Conservation (phyloP, 2,888 invertebrate genomes). For the Bombylius discolor region DNA sequence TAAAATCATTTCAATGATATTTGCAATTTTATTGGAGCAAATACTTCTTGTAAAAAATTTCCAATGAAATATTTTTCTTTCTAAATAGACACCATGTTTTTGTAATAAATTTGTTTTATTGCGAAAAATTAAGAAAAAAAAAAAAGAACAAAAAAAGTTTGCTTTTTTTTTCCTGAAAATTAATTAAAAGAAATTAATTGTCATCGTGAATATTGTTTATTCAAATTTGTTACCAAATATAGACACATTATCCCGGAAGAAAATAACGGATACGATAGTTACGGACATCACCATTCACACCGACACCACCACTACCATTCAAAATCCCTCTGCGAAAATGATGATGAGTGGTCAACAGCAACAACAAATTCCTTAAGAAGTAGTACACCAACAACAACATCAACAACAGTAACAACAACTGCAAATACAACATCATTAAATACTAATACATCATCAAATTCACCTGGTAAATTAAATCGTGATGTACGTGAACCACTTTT, state of each 20-base stretch:
- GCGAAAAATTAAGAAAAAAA: too few species aligned
- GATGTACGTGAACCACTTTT: constrained; percentile 41
- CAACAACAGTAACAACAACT: neutral
- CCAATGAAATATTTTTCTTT: too few species aligned
- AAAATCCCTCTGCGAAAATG: constrained; percentile 50
- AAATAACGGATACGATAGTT: constrained; percentile 25
- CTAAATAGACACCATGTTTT: too few species aligned
- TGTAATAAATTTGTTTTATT: too few species aligned
- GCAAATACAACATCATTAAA: neutral
- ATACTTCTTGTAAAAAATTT: too few species aligned
- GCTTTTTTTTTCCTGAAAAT: too few species aligned
- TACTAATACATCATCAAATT: constrained; percentile 4
- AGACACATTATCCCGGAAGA: constrained; percentile 62
- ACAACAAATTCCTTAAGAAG: constrained; percentile 20
- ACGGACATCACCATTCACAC: neutral
- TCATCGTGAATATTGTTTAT: too few species aligned
- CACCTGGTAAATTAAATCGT: constrained; percentile 15
- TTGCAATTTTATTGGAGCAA: too few species aligned
- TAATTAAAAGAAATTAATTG: too few species aligned
- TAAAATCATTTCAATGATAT: too few species aligned
- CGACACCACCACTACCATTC: constrained; percentile 37
- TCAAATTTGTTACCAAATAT: constrained; percentile 4
- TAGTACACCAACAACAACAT: neutral
- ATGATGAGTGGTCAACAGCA: constrained; percentile 25
- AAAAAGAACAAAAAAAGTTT: too few species aligned